Percentiles rank a stretch among this genome's conserved stretches.
Conservation (phyloP, 2,888 invertebrate species). For the Ormyrus labotus region DNA sequence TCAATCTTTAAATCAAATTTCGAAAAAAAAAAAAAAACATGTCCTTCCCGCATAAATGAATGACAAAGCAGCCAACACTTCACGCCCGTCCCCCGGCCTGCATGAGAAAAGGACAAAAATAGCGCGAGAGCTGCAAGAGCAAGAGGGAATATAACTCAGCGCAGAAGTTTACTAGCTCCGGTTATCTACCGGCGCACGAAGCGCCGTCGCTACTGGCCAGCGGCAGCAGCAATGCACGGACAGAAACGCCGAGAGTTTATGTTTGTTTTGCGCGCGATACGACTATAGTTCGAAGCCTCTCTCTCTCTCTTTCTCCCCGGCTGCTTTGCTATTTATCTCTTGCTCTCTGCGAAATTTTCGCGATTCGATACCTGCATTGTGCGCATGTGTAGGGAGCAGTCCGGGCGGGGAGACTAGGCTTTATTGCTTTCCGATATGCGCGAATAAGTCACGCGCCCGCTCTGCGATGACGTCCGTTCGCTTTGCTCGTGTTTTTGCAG, state of each 20-base stretch:
- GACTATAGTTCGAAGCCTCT: slow-evolving; percentile 59
- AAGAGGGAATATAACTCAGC: slow-evolving; percentile 46
- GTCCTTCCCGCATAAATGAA: too few species aligned
- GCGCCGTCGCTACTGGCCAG: slow-evolving; percentile 4
- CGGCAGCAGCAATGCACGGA: neutral
- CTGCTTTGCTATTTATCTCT: slow-evolving; percentile 58
- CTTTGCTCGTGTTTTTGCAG: neutral
- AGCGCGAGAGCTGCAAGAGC: slow-evolving; percentile 5
- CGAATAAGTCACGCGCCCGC: slow-evolving; percentile 10
- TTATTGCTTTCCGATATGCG: slow-evolving; percentile 47
- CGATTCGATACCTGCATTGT: slow-evolving; percentile 21
- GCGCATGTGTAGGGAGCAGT: neutral
- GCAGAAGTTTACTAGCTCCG: slow-evolving; percentile 61
- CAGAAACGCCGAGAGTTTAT: slow-evolving; percentile 61
- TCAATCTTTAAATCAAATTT: too few species aligned
- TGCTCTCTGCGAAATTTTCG: slow-evolving; percentile 41
- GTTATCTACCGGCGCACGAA: slow-evolving; percentile 61
- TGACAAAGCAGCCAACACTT: too few species aligned
- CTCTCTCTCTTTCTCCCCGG: slow-evolving; percentile 39
- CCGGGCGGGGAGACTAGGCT: slow-evolving; percentile 6
- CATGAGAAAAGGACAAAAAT: neutral
- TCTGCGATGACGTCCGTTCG: neutral
- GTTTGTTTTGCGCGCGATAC: slow-evolving; percentile 67
- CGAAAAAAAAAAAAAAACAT: too few species aligned
- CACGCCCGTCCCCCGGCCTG: too few species aligned